Evolutionary conservation across 2,888 invertebrate species (phyloP).

Genomic region (Watsonalla binaria): DNA sequence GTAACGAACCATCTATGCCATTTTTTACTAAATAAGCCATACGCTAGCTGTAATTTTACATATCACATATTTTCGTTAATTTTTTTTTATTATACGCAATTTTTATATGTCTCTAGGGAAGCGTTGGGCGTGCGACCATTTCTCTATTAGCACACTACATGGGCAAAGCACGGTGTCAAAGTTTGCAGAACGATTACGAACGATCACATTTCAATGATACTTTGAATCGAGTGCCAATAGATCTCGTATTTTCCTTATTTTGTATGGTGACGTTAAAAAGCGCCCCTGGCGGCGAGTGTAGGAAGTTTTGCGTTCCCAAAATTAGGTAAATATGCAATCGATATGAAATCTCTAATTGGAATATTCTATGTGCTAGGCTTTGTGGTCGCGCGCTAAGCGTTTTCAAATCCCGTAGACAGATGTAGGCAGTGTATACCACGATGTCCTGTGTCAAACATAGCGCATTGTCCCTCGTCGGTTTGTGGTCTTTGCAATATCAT

Average conservation of each 20-base stretch:
- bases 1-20: constrained; percentile 46
- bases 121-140: not conserved
- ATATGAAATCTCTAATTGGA: too few species aligned
- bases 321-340: too few species aligned
- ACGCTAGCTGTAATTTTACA: constrained; percentile 51
- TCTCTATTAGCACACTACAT: too few species aligned
- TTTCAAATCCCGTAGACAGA: not conserved
- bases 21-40: constrained; percentile 36
- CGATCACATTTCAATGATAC: too few species aligned
- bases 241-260: too few species aligned
- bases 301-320: too few species aligned
- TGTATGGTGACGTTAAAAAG: too few species aligned
- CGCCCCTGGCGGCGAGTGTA: too few species aligned
- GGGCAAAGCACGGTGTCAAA: too few species aligned
- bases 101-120: constrained; percentile 20
- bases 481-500: constrained; percentile 25
- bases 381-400: not conserved
- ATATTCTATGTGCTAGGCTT: too few species aligned
- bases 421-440: constrained; percentile 24
- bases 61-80: constrained; percentile 50
- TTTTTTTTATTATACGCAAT: constrained; percentile 31
- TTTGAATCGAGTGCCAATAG: too few species aligned
- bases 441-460: constrained; percentile 58
- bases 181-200: too few species aligned
- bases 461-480: constrained; percentile 29